Conservation (phyloP, 2,888 invertebrate species). For the Pseudeuparius sepicola region DNA sequence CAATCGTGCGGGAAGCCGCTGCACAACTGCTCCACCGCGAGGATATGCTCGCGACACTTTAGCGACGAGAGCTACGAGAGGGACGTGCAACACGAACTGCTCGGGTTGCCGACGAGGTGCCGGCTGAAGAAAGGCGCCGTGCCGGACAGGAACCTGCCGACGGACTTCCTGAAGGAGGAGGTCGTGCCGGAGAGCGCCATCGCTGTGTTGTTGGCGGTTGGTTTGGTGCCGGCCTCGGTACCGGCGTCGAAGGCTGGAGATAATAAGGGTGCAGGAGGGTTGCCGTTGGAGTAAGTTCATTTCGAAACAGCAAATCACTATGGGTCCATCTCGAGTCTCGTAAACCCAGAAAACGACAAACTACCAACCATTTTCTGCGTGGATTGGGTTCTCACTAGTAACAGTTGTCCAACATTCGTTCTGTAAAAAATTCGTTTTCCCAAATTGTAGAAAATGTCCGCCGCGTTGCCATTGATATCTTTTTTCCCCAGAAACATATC, state of each 20-base stretch:
- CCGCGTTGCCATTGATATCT: no score
- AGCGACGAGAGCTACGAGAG: constrained; percentile 44
- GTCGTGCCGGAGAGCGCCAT: constrained; percentile 33
- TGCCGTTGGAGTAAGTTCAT: constrained; percentile 38
- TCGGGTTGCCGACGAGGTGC: constrained; percentile 44
- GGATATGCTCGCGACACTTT: constrained; percentile 47
- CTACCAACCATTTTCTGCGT: no score
- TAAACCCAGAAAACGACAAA: no score
- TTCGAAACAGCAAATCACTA: no score
- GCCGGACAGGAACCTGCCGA: constrained; percentile 34
- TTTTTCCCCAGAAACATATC: no score
- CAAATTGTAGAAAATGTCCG: no score
- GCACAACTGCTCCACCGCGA: constrained; percentile 45
- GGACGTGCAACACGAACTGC: constrained; percentile 45
- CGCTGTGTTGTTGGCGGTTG: constrained; percentile 46
- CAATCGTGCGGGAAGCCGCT: constrained; percentile 44
- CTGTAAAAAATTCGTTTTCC: no score
- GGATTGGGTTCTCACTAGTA: no score
- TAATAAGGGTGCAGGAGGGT: constrained; percentile 34
- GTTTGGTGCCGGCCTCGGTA: constrained; percentile 43
- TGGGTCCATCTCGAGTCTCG: no score
- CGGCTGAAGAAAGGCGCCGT: constrained; percentile 44
- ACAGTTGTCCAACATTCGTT: no score
- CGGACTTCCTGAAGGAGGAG: constrained; percentile 30
- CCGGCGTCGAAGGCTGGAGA: constrained; percentile 19